phyloP scores from a whole-genome alignment of 2,888 invertebrate species.

The Aspidapion aeneum region DNA sequence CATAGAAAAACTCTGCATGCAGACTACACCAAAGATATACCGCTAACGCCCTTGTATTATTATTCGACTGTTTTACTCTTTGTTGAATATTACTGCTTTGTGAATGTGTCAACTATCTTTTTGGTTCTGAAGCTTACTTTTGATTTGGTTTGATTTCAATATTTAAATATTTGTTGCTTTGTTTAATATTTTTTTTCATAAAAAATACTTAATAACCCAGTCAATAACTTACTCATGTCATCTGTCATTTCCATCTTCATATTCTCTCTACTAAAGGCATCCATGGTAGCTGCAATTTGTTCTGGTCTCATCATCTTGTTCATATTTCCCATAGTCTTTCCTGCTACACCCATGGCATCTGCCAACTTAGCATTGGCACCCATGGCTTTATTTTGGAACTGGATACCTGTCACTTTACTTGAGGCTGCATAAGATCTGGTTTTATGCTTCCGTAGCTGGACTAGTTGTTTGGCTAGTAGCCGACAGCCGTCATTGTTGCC shows the following conservation, averaged over 20 bases:
- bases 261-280: constrained; percentile 78
- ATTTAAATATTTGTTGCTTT: too few relatives aligned
- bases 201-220: too few relatives aligned
- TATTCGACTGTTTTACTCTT: too few relatives aligned
- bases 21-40: too few relatives aligned
- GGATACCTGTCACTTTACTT: constrained; percentile 75
- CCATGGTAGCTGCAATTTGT: constrained; percentile 76
- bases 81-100: too few relatives aligned
- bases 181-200: too few relatives aligned
- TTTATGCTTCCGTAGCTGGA: constrained; percentile 85
- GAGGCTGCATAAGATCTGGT: constrained; percentile 76
- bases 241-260: constrained; percentile 94
- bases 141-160: too few relatives aligned
- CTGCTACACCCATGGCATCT: constrained; percentile 83
- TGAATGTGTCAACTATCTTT: too few relatives aligned
- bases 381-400: constrained; percentile 86
- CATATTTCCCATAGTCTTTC: constrained; percentile 86
- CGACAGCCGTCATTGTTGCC: constrained; percentile 82
- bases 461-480: constrained; percentile 84
- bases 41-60: too few relatives aligned
- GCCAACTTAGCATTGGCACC: constrained; percentile 85
- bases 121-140: too few relatives aligned
- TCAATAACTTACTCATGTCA: constrained; percentile 75
- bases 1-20: too few relatives aligned
- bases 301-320: constrained; percentile 85